Base-by-base conservation (phyloP, 2,113 vertebrate genomes). In the Apeltes quadracus region DNA sequence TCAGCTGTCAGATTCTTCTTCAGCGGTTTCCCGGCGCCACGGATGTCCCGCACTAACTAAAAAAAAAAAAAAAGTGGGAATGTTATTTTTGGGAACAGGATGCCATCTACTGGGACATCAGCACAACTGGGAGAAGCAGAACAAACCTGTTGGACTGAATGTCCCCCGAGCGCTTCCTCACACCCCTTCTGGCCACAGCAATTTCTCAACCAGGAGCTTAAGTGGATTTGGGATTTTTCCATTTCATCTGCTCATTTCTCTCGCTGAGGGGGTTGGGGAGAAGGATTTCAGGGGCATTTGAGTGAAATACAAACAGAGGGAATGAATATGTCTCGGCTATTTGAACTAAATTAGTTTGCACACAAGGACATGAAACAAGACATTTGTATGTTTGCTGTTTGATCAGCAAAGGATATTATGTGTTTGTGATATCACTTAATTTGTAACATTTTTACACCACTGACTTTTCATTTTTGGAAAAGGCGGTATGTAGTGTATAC, bases 81-180 rank as follows among this genome's bases (percentile, higher is more conserved):
- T 81, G 78, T 27, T 61, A 32, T 72, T 32, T 7, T 34, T 83
- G 76, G 87, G 66, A 91, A 64, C 50, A 88, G 83, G 65, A 76
- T 89, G 91, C 91, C 92, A 89, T 74, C 92, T 93, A 62, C 92
- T 91, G 92, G 91, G 77, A 85, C 2, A 59, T 14, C 27, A 59
- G 67, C 11, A 74, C 25, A 22, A 64, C 39, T 44, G 43, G 62
- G 48, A 55, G 25, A 14, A 18, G 36, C 27, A 6, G 56, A 43
- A 58, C 41, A 65, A 20, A 36, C 23, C 58, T 3, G 11, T 41
- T 50, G 69, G 23, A 76, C 62, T 69, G 8, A 16, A 11, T n/a
- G 43, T 69, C 8, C 2, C n/a, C 12, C 16, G 23, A 65, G 25
- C 0, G 0, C 15, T 8, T 48, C 13, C 20, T 56, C 22, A 53